These are phyloP conservation scores for Doris montereyensis DNA, from an alignment of 2,888 invertebrate species.

Conservation along the genomic window DNA sequence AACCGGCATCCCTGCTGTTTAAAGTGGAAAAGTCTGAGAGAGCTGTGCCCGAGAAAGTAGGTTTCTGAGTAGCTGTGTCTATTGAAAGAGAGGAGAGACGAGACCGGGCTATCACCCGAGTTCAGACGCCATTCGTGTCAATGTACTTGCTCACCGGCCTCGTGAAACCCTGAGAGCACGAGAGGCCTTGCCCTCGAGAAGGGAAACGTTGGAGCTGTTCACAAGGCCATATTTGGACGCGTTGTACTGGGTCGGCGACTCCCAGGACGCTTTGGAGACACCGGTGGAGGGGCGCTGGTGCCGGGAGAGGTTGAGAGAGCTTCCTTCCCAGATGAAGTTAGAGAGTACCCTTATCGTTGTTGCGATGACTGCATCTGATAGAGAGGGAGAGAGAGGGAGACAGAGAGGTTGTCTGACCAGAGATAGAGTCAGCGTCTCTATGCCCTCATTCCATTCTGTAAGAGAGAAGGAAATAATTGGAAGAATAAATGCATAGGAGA, in stretches of 20 bases:
- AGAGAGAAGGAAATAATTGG: no score
- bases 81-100: slow-evolving; percentile 18
- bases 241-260: slow-evolving; percentile 46
- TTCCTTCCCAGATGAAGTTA: background rate
- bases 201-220: background rate
- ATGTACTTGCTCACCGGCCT: slow-evolving; percentile 35
- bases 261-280: background rate
- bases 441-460: slow-evolving; percentile 45
- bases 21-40: background rate
- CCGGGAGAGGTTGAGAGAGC: background rate
- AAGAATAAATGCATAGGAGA: no score
- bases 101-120: slow-evolving; percentile 20
- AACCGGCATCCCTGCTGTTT: no score
- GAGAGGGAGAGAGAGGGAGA: background rate
- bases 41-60: background rate
- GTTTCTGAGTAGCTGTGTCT: slow-evolving; percentile 34
- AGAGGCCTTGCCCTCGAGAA: slow-evolving; percentile 1
- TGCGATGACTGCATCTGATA: background rate
- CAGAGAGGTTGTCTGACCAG: slow-evolving; percentile 37
- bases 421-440: slow-evolving; percentile 41
- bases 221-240: slow-evolving; percentile 56
- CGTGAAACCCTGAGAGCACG: slow-evolving; percentile 29
- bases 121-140: slow-evolving; percentile 31
- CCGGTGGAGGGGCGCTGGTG: background rate
- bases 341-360: background rate